A percentile compares a stretch with the other conserved stretches of the same genome.
Evolutionary conservation across 2,113 vertebrate genomes (phyloP).

Genomic region (Rhodinocichla rosea): DNA sequence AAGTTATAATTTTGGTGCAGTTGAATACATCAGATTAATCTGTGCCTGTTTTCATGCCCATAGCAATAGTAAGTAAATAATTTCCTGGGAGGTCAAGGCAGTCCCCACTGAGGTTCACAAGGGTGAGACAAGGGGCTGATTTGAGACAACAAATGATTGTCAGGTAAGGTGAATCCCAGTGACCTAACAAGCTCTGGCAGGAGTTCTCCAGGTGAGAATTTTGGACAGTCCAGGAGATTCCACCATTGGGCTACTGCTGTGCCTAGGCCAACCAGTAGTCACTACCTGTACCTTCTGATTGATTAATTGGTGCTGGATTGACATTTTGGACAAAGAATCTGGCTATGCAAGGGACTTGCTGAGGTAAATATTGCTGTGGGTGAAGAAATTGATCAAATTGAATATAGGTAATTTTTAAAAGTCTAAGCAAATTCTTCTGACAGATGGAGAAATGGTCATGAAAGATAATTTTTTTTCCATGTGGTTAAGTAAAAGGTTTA

Average conservation of each 20-base stretch:
- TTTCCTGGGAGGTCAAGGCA: neutral
- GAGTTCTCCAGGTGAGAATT: neutral
- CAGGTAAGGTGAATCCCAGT: neutral
- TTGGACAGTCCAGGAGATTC: neutral
- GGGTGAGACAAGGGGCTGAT: accelerated
- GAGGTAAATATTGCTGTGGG: neutral
- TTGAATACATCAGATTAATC: neutral
- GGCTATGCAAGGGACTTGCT: neutral
- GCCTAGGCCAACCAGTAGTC: neutral
- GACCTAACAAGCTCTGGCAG: neutral
- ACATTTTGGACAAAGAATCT: neutral
- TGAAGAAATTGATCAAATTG: neutral
- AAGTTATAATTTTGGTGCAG: neutral
- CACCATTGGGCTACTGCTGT: neutral
- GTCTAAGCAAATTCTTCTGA: neutral
- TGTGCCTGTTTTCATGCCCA: neutral
- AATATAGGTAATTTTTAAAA: neutral
- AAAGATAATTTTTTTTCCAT: neutral
- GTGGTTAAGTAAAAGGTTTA: neutral
- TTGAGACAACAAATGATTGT: neutral
- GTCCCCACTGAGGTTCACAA: accelerated
- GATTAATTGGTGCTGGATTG: neutral
- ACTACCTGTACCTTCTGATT: neutral
- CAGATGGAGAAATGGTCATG: neutral
- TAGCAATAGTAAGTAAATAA: neutral